These are phyloP conservation scores for Hyppa rectilinea DNA, from an alignment of 2,888 invertebrate species.

Conservation along the genomic window DNA sequence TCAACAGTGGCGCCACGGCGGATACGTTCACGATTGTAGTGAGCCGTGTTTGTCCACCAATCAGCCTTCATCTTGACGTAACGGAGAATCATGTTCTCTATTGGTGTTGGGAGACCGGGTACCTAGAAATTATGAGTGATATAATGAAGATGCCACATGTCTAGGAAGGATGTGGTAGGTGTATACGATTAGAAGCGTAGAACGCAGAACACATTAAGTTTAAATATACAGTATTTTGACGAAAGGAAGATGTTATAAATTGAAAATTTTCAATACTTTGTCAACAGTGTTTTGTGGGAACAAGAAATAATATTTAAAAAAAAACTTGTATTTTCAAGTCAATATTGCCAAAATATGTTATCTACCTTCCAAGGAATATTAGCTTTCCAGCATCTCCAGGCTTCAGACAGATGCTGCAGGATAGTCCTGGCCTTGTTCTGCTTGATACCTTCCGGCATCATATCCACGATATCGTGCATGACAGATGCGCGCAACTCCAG, in stretches of 20 bases:
- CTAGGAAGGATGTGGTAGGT: too few species aligned
- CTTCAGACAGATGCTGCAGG: constrained; percentile 99
- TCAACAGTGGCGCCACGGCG: constrained; percentile 99
- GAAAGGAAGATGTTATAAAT: too few species aligned
- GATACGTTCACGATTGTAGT: constrained; percentile 99
- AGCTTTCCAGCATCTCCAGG: constrained; percentile 99
- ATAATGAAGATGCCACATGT: too few species aligned
- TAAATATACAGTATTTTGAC: too few species aligned
- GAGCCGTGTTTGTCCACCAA: constrained; percentile 99
- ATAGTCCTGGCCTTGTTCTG: constrained; percentile 99
- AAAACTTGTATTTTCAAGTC: too few species aligned
- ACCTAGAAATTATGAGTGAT: constrained; percentile 92
- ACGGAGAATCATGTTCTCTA: constrained; percentile 99
- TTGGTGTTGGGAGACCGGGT: constrained; percentile 99
- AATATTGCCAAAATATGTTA: too few species aligned
- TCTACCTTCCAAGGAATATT: constrained; percentile 99
- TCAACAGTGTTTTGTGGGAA: too few species aligned
- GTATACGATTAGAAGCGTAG: too few species aligned
- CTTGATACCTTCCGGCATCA: constrained; percentile 99
- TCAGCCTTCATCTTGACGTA: constrained; percentile 99
- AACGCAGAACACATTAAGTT: too few species aligned
- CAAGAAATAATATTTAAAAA: too few species aligned
- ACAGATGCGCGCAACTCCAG: constrained; percentile 99
- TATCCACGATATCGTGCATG: constrained; percentile 99
- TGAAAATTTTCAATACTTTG: too few species aligned